Evolutionary conservation across 2,888 invertebrate species (phyloP), one percentile per base, ranked within the genome.

Genomic region (Noctua janthina): DNA sequence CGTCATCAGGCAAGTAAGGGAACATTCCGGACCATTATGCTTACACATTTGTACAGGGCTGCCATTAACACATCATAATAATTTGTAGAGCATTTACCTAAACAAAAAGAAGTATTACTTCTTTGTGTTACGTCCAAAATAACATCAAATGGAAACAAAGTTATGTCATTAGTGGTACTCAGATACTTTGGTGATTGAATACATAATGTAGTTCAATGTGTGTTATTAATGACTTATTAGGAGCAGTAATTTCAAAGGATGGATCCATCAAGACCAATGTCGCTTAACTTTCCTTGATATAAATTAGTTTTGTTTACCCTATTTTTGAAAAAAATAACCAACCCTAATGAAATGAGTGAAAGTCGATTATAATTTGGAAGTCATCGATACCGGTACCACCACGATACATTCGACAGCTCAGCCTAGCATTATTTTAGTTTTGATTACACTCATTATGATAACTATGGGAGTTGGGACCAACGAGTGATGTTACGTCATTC

Each of bases 371-470:
- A 82, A 81, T 85, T 82, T 82, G 46, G 80, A 86, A 87, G 79
- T 88, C 87, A 85, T 89, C 89, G 87, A 86, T 88, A 87, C n/a
- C 43, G 49, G 70, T 83, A 70, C 43, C 29, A 35, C 79, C 11
- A 39, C 20, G 43, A 49, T 85, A 39, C n/a, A 79, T 79, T 86
- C 80, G 79, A 83, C 85, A 85, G 83, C 88, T 82, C 87, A 88
- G 90, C 89, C 86, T 85, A 87, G 88, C 85, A 78, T 70, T 77
- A 88, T 88, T 91, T 91, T 88, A 86, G 86, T 85, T 89, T 78
- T 91, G 91, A 93, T 93, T 93, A 92, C 92, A 89, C 89, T 91
- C 87, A 94, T 93, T 92, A 93, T 86, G 81, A 86, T 92, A 91
- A 92, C 92, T 89, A 90, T 88, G 86, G 87, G 66, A 66, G 66